phyloP scores from a whole-genome alignment of 2,113 vertebrate genomes.

The Promerops cafer region DNA sequence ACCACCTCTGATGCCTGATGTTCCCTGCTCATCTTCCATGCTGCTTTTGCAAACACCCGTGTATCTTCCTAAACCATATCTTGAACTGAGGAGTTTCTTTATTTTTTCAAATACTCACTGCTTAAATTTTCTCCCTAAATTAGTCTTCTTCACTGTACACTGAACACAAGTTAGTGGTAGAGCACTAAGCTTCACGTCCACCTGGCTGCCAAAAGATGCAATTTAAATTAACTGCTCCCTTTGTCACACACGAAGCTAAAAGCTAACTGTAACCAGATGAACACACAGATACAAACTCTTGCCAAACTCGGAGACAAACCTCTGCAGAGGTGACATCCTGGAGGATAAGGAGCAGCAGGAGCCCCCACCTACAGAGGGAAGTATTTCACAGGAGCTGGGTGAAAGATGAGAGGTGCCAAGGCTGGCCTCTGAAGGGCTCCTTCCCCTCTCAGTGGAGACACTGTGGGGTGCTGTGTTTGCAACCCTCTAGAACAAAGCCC shows the following conservation, averaged over 20 bases:
- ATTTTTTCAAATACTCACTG: not conserved
- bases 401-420: not conserved
- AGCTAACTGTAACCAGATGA: not conserved
- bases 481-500: not conserved
- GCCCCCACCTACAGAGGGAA: not conserved
- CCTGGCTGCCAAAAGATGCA: not conserved
- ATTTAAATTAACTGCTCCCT: not conserved
- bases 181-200: not conserved
- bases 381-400: not conserved
- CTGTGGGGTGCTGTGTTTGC: no score
- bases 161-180: not conserved
- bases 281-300: not conserved
- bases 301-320: not conserved
- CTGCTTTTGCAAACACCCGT: not conserved
- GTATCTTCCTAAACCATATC: not conserved
- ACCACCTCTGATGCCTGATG: not conserved
- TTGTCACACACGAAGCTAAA: not conserved
- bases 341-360: not conserved
- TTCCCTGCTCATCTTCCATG: not conserved
- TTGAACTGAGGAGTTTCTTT: not conserved
- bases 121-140: not conserved
- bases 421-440: not conserved
- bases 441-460: not conserved
- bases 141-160: not conserved
- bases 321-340: not conserved